Base-by-base conservation (phyloP, 1,140 invertebrate genomes). In the Bombus cullumanus region DNA sequence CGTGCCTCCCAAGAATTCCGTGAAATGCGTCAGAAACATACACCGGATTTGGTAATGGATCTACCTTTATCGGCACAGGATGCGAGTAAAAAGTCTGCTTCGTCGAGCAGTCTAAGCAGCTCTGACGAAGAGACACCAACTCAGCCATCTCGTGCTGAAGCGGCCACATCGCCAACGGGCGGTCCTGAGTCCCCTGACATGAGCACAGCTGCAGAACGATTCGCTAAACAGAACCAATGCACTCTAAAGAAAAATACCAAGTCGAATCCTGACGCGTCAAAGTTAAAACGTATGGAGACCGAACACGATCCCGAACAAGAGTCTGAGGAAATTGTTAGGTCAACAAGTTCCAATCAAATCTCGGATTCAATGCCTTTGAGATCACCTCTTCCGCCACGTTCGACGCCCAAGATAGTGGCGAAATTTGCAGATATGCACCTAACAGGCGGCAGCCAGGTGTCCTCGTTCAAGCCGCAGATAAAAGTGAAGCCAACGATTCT, bases 21-120 rank as follows among this genome's bases (percentile, higher is more conserved):
- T 87, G 94, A 96, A 83, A 91, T 96, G 94, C 94, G 96, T 75
- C 96, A 95, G 91, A 97, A 97, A 87, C 97, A 97, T 87, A 97
- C 98, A 3, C 98, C 98, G 2, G 98, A 99, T 94, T 95, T 99
- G n/a, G 98, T 99, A 47, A 97, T 98, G 96, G 98, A 98, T 94
- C 94, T 98, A 73, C 98, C 98, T 15, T 90, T 97, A 5, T 93
- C 95, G 8, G 94, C 95, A 0, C 96, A 96, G 88, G 95, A 96
- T 71, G 89, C 91, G 0, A 91, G 91, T 25, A 95, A 96, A 43
- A 96, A 96, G 77, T 95, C 95, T 1, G 93, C 95, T 1, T 94
- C 93, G 0, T 94, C 95, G 1, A 93, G 92, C 69, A 95, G 94
- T 73, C 78, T 95, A 1, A 94, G 94, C 69, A 94, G 93, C n/a